Conservation (phyloP, 23 tunicate species). For the Halocynthia aurantium region DNA sequence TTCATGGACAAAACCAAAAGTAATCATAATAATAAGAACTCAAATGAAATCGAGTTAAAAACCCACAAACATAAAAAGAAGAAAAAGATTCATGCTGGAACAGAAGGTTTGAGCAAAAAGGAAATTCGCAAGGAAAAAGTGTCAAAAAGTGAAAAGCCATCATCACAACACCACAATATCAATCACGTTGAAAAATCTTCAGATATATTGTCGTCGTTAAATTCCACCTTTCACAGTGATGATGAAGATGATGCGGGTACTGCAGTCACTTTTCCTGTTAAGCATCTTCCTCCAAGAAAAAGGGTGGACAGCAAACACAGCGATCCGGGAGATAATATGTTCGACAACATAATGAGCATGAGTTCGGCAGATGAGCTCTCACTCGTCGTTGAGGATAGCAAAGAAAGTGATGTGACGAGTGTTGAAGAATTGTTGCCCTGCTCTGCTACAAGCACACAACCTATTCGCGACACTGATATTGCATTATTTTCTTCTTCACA, state of each 20-base stretch:
- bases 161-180: too few species aligned
- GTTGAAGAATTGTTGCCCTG: constrained; percentile 2
- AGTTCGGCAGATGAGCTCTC: constrained; percentile 6
- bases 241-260: too few species aligned
- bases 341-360: constrained; percentile 57
- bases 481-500: too few species aligned
- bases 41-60: neutral
- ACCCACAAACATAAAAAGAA: constrained; percentile 14
- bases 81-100: neutral
- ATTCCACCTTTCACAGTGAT: too few species aligned
- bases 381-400: neutral
- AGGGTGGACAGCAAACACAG: constrained; percentile 51
- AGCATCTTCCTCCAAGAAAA: neutral
- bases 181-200: too few species aligned
- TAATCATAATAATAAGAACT: neutral
- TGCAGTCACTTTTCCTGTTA: too few species aligned
- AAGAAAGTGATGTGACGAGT: neutral
- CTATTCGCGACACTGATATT: neutral
- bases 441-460: neutral
- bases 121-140: too few species aligned
- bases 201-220: too few species aligned
- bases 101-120: too few species aligned
- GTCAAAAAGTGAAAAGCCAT: too few species aligned
- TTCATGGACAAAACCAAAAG: neutral
- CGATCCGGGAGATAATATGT: constrained; percentile 61